Conservation (phyloP, 2,113 vertebrate species). For the Nothobranchius kuhntae region DNA sequence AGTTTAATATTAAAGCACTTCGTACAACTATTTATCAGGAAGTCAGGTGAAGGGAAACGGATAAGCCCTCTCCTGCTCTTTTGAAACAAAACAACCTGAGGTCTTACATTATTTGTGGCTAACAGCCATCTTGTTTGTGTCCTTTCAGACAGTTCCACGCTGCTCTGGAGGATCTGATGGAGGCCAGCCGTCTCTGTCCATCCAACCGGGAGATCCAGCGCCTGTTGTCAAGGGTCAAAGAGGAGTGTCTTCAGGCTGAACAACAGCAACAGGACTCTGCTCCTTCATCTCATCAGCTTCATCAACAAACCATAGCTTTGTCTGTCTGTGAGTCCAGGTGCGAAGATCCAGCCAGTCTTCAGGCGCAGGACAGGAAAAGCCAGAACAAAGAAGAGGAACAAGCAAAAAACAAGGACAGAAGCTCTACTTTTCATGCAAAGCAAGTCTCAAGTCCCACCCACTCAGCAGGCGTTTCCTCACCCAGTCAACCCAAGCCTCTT, state of each 20-base stretch:
- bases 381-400: conserved; percentile 36
- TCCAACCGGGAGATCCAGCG: conserved; percentile 91
- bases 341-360: conserved; percentile 40
- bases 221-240: conserved; percentile 90
- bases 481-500: conserved; percentile 80
- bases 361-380: conserved; percentile 48
- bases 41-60: too few relatives aligned
- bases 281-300: conserved; percentile 63
- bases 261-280: conserved; percentile 50
- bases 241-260: conserved; percentile 85
- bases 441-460: conserved; percentile 83
- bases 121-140: background rate
- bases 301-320: conserved; percentile 74
- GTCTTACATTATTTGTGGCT: background rate
- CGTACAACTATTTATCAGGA: too few relatives aligned
- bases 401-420: background rate
- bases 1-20: too few relatives aligned
- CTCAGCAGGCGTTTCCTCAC: conserved; percentile 83
- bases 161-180: conserved; percentile 89
- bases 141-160: conserved; percentile 85
- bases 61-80: too few relatives aligned
- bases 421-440: conserved; percentile 66
- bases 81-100: too few relatives aligned
- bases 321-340: conserved; percentile 36
- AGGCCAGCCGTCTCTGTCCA: conserved; percentile 90